Base-by-base conservation (phyloP, 1,140 invertebrate genomes). In the Caligus rogercresseyi region DNA sequence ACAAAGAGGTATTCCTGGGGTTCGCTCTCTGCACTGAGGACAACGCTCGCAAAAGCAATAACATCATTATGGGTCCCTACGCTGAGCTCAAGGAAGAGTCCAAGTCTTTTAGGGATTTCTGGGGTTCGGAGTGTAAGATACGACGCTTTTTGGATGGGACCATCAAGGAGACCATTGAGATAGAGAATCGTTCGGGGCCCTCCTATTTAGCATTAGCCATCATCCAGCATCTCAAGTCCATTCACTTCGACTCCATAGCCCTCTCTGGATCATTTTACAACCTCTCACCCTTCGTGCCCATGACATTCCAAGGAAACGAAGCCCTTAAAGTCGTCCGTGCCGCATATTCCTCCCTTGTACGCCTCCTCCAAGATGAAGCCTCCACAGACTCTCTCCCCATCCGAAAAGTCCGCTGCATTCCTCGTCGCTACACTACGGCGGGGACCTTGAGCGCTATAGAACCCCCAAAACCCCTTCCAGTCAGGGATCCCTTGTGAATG, bases 161-260 rank as follows among this genome's bases (percentile, higher is more conserved):
- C 15, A 56, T 56, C 24, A 20, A 25, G 3, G 54, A 56, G 16
- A 21, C 54, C n/a, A 25, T 56, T 20, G 54, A 56, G 20, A 13
- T 56, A 1, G 20, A 56, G 4, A 56, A 56, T 56, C 54, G 11
- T 14, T 25, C 19, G 2, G 54, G 54, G 16, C 54, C 54, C 54
- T 21, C 24, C n/a, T 56, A 56, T 18, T 56, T 56, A 21, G n/a
- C 20, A 2, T 20, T 56, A 25, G 54, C 54, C 1, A 56, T 56
- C 15, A 56, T 56, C 2, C 18, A 56, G 18, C 54, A 56, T 56
- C 20, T 56, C 15, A n/a, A 21, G 4, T 1, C n/a, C 19, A 23
- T 56, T 16, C 54, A 56, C 24, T 3, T 3, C 54, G 3, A 1
- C n/a, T 1, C 15, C 1, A 2, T 21, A 25, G 7, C 31, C n/a